phyloP scores from a whole-genome alignment of 2,888 invertebrate species.

The Leptarthrus brevirostris region DNA sequence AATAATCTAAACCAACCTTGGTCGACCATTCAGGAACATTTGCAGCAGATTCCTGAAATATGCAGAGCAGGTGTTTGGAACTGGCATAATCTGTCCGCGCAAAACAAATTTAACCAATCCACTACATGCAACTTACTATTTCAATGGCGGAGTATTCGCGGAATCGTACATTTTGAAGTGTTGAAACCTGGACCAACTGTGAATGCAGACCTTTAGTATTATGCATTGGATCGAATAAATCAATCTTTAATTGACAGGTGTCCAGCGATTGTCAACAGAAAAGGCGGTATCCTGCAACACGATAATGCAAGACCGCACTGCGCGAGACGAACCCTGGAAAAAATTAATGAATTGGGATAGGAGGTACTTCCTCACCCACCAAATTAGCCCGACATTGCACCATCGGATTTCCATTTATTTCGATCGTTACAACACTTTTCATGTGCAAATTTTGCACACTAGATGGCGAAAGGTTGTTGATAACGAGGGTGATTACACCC shows the following conservation, averaged over 20 bases:
- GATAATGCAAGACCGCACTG: no score
- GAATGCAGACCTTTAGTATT: background rate
- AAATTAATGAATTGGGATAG: no score
- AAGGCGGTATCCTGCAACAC: no score
- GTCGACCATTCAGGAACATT: background rate
- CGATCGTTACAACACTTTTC: no score
- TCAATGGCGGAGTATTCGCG: no score
- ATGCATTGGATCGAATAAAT: background rate
- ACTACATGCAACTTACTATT: no score
- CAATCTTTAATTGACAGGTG: background rate
- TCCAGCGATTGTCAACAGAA: no score
- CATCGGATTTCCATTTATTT: no score
- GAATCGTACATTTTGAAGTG: conserved; percentile 1
- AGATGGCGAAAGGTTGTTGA: no score
- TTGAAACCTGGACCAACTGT: background rate
- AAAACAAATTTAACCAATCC: background rate
- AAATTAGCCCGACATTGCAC: background rate
- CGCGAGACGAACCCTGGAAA: no score
- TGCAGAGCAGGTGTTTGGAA: background rate
- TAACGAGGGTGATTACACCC: no score
- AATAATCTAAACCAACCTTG: background rate
- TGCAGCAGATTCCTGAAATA: background rate
- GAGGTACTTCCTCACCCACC: background rate
- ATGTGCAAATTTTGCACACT: no score
- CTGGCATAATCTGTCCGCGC: background rate